Percentiles rank a stretch among this genome's conserved stretches.
Evolutionary conservation across 2,113 vertebrate species (phyloP).

Genomic region (Pachycephala philippinensis): DNA sequence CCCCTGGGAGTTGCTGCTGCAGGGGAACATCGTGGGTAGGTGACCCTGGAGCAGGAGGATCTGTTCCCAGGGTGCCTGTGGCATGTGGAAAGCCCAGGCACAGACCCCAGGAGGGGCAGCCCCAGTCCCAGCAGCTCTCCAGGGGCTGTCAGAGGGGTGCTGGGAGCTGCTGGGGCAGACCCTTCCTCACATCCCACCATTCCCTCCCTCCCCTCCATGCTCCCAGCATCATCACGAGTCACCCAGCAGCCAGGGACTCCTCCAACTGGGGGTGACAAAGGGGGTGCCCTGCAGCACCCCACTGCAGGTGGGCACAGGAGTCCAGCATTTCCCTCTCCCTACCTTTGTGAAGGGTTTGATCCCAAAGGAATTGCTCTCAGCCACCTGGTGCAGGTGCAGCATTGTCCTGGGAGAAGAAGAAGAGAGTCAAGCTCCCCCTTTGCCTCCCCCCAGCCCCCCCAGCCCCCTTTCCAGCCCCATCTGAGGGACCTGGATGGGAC

Average conservation of each 20-base stretch:
- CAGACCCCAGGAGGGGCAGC: background rate
- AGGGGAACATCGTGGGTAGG: background rate
- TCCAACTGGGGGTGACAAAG: background rate
- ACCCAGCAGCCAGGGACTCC: background rate
- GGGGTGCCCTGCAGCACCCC: rapidly evolving
- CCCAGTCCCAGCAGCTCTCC: background rate
- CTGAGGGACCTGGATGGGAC: background rate
- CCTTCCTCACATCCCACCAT: background rate
- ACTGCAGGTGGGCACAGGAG: rapidly evolving
- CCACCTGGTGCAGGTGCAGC: constrained; percentile 84
- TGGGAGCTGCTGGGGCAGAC: background rate
- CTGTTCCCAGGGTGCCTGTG: rapidly evolving
- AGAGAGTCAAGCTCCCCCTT: background rate
- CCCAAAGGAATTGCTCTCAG: constrained; percentile 83
- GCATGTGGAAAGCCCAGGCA: rapidly evolving
- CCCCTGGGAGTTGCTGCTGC: background rate
- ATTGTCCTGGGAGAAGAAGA: constrained; percentile 74
- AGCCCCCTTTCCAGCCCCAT: rapidly evolving
- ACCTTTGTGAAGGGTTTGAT: constrained; percentile 83
- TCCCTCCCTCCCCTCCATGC: background rate
- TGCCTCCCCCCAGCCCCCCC: background rate
- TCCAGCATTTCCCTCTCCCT: background rate
- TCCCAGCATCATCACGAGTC: rapidly evolving
- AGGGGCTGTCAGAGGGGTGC: background rate
- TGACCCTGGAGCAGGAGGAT: background rate